phyloP scores from a whole-genome alignment of 2,888 invertebrate genomes.

The Patella depressa region DNA sequence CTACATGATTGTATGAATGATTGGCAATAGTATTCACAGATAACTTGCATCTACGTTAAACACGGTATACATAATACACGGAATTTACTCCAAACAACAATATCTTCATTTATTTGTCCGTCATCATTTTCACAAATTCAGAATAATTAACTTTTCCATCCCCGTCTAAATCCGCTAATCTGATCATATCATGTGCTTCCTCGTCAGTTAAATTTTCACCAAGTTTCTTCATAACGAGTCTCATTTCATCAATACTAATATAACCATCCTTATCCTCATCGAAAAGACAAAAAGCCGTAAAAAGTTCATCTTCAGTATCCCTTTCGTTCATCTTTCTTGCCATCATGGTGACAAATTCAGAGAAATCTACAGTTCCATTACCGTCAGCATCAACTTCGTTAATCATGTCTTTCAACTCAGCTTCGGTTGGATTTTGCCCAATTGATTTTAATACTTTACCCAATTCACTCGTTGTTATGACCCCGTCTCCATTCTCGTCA shows the following conservation, averaged over 20 bases:
- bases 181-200: slow-evolving; percentile 47
- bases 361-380: slow-evolving; percentile 39
- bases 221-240: slow-evolving; percentile 40
- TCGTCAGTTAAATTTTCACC: slow-evolving; percentile 40
- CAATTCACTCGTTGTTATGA: slow-evolving; percentile 99
- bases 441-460: slow-evolving; percentile 98
- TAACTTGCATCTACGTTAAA: too few species aligned
- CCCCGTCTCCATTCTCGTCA: slow-evolving; percentile 99
- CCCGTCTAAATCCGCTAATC: slow-evolving; percentile 88
- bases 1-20: too few species aligned
- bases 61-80: too few species aligned
- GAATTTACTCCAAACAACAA: too few species aligned
- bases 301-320: background rate
- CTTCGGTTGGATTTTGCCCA: slow-evolving; percentile 99
- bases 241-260: slow-evolving; percentile 39
- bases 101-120: background rate
- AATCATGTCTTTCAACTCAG: slow-evolving; percentile 99
- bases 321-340: background rate
- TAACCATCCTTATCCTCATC: slow-evolving; percentile 43
- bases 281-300: slow-evolving; percentile 42
- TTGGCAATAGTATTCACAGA: too few species aligned
- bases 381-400: slow-evolving; percentile 98
- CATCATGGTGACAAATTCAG: slow-evolving; percentile 1
- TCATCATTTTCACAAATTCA: slow-evolving; percentile 11
- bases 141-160: slow-evolving; percentile 80